phyloP scores from a whole-genome alignment of 2,888 invertebrate species.

The Nemotelus nigrinus region DNA sequence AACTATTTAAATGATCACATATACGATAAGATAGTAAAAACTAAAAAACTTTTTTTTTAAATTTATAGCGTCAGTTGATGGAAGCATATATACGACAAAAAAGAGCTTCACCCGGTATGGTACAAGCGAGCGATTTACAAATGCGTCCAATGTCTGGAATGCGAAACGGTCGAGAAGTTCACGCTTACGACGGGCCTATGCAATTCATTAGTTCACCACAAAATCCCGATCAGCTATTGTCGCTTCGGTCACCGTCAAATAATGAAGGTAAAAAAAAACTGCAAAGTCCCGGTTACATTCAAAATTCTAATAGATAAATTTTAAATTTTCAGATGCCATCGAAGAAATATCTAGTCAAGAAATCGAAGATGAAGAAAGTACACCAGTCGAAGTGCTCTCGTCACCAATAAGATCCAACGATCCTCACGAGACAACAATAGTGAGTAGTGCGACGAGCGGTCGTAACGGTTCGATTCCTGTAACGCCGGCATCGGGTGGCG shows the following conservation, averaged over 20 bases:
- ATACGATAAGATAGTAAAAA: too few species aligned
- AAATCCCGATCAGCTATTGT: conserved; percentile 81
- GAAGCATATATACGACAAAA: conserved; percentile 91
- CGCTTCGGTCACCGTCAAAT: conserved; percentile 50
- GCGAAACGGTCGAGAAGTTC: conserved; percentile 66
- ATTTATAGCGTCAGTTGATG: conserved; percentile 79
- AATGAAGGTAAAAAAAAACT: conserved; percentile 56
- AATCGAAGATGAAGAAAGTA: conserved; percentile 72
- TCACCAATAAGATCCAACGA: conserved; percentile 56
- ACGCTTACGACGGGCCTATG: conserved; percentile 83
- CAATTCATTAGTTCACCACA: conserved; percentile 84
- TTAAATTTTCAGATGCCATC: conserved; percentile 57
- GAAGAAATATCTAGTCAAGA: conserved; percentile 65
- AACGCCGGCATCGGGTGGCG: conserved; percentile 53
- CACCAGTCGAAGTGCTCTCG: conserved; percentile 67
- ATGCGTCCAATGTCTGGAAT: conserved; percentile 78
- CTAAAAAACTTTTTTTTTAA: too few species aligned
- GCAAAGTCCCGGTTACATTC: too few species aligned
- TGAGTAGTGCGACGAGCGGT: conserved; percentile 56
- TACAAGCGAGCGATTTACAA: conserved; percentile 85
- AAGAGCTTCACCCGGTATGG: conserved; percentile 84
- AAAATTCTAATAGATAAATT: background rate
- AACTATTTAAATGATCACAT: too few species aligned
- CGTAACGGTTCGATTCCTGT: conserved; percentile 62
- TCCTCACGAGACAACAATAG: conserved; percentile 45